Evolutionary conservation across 2,797 vertebrate species (phyloP).

Genomic region (Lates japonicus): DNA sequence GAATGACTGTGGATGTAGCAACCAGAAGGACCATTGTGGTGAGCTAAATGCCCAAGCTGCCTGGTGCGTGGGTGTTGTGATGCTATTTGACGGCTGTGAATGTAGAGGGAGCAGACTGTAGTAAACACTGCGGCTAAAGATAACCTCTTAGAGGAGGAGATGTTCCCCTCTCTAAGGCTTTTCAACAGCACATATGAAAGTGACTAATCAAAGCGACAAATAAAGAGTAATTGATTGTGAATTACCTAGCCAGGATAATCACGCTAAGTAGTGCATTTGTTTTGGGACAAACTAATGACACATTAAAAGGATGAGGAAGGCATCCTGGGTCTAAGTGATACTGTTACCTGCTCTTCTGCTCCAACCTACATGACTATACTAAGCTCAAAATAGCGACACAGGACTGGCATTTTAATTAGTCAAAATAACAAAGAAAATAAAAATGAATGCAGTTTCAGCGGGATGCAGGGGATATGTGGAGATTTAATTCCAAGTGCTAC

Average conservation of each 20-base stretch:
- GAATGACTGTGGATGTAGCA: slow-evolving; percentile 16
- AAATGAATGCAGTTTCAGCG: slow-evolving; percentile 26
- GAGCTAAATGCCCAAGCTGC: slow-evolving; percentile 23
- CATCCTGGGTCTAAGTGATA: slow-evolving; percentile 37
- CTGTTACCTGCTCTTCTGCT: slow-evolving; percentile 31
- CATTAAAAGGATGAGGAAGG: slow-evolving; percentile 33
- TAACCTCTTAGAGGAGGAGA: slow-evolving; percentile 7
- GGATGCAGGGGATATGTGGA: slow-evolving; percentile 1
- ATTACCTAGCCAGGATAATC: slow-evolving; percentile 61
- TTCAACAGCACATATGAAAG: slow-evolving; percentile 44
- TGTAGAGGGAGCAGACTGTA: slow-evolving; percentile 1
- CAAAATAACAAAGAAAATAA: slow-evolving; percentile 26
- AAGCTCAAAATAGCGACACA: slow-evolving; percentile 22
- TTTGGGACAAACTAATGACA: slow-evolving; percentile 56
- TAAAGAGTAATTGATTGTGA: slow-evolving; percentile 64
- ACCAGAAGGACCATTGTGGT: slow-evolving; percentile 10
- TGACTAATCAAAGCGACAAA: slow-evolving; percentile 53
- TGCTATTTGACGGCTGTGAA: slow-evolving; percentile 25
- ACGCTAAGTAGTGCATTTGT: slow-evolving; percentile 60
- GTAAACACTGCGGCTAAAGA: slow-evolving; percentile 10
- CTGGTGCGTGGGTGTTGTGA: slow-evolving; percentile 11
- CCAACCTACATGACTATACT: slow-evolving; percentile 15
- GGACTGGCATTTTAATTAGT: slow-evolving; percentile 39
- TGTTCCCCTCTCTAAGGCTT: slow-evolving; percentile 21
- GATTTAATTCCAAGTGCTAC: neutral